Conservation (phyloP, 2,113 vertebrate genomes). For the Daphoenositta chrysoptera region DNA sequence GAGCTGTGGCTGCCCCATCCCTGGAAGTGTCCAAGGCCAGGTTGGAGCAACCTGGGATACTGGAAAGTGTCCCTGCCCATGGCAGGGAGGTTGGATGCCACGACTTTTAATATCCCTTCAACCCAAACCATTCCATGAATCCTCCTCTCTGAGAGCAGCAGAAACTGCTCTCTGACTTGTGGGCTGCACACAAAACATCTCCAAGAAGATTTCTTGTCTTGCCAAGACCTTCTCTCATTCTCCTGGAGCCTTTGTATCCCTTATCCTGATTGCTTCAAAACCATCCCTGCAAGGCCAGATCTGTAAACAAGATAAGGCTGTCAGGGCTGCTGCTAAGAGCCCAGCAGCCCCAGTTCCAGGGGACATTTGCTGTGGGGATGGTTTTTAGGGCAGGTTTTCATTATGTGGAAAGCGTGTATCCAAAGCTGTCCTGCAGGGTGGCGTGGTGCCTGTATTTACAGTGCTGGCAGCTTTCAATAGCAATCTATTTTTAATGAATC, state of each 20-base stretch:
- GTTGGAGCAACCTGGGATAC: accelerated
- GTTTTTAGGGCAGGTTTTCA: conserved; percentile 17
- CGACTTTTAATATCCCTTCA: not conserved
- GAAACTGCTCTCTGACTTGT: not conserved
- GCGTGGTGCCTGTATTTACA: conserved; percentile 58
- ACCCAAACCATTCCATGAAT: not conserved
- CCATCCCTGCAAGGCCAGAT: not conserved
- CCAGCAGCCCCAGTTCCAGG: not conserved
- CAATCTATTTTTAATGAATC: conserved; percentile 63
- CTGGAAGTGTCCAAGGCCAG: not conserved
- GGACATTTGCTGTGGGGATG: not conserved
- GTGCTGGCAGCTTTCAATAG: conserved; percentile 32
- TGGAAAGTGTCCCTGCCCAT: not conserved
- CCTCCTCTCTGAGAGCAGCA: not conserved
- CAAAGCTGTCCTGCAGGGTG: conserved; percentile 15
- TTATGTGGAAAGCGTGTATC: conserved; percentile 10
- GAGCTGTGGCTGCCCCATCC: not conserved
- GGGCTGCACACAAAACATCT: not conserved
- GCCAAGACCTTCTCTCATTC: not conserved
- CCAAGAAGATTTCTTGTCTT: not conserved
- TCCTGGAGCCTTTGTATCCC: not conserved
- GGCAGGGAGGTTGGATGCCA: not conserved
- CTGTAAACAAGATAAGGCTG: not conserved
- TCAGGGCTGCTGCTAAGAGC: not conserved
- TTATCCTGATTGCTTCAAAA: not conserved